Percentiles rank a stretch among this genome's conserved stretches.
Conservation (phyloP, 23 tunicate species). For the Trididemnum nubilum region DNA sequence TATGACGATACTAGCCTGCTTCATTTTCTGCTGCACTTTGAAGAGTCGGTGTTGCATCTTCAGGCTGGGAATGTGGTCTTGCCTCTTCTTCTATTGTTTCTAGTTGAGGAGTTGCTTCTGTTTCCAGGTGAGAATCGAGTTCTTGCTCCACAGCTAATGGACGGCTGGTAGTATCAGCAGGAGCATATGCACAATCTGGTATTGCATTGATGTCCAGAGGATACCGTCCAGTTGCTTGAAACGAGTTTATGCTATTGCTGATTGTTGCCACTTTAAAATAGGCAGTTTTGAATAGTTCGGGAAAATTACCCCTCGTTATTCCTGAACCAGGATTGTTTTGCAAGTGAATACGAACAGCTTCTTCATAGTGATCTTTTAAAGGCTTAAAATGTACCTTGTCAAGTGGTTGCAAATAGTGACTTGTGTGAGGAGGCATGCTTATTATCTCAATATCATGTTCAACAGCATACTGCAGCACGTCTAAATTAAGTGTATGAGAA, state of each 20-base stretch:
- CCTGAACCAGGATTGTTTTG: constrained; percentile 41
- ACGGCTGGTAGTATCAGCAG: constrained; percentile 15
- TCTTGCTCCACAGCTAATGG: background rate
- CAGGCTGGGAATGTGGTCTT: background rate
- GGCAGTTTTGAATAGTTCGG: constrained; percentile 18
- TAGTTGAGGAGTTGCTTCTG: background rate
- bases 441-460: constrained; percentile 23
- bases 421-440: constrained; percentile 14
- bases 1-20: background rate
- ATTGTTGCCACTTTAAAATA: constrained; percentile 32
- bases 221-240: constrained; percentile 21
- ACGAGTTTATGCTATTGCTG: constrained; percentile 21
- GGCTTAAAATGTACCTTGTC: constrained; percentile 41
- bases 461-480: constrained; percentile 32
- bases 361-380: constrained; percentile 33
- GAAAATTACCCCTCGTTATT: constrained; percentile 33
- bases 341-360: constrained; percentile 27
- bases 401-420: constrained; percentile 32
- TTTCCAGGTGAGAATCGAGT: background rate
- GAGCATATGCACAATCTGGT: constrained; percentile 20
- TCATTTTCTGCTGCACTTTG: constrained; percentile 1
- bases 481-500: constrained; percentile 29
- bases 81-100: background rate
- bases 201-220: constrained; percentile 20
- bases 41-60: background rate